Percentiles rank a stretch among this genome's conserved stretches.
phyloP scores from a whole-genome alignment of 1,140 invertebrate species.

The Centruroides vittatus region DNA sequence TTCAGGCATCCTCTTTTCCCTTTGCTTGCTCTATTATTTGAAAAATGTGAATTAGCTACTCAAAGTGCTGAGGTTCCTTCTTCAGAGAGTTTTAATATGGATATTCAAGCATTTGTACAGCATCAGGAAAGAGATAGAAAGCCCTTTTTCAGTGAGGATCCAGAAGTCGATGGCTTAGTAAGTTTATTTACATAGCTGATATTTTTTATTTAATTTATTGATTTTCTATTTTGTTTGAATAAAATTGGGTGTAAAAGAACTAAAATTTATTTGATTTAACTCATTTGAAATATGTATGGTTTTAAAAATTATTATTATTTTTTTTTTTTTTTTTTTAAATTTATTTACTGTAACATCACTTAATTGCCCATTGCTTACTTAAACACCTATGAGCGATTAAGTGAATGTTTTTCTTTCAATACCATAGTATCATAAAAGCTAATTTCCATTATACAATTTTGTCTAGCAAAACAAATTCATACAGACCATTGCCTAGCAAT shows the following conservation, averaged over 20 bases:
- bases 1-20: constrained; percentile 87
- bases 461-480: too few relatives aligned
- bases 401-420: too few relatives aligned
- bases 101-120: constrained; percentile 79
- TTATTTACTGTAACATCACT: too few relatives aligned
- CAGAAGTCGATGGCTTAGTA: constrained; percentile 83
- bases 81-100: constrained; percentile 79
- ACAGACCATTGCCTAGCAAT: too few relatives aligned
- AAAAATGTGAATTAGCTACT: constrained; percentile 95
- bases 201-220: constrained; percentile 7
- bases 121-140: constrained; percentile 72
- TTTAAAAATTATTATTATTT: too few relatives aligned
- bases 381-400: too few relatives aligned
- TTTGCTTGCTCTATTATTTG: constrained; percentile 77
- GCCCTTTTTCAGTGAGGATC: constrained; percentile 74
- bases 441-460: too few relatives aligned
- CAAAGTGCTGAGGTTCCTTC: constrained; percentile 84
- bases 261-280: not conserved
- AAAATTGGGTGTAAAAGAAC: not conserved
- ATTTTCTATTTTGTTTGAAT: not conserved
- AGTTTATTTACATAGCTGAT: constrained; percentile 21
- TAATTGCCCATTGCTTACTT: too few relatives aligned
- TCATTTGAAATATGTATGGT: too few relatives aligned
- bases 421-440: too few relatives aligned
- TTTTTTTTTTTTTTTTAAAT: too few relatives aligned